Conservation (phyloP, 1,140 invertebrate species). For the Aphis gossypii region DNA sequence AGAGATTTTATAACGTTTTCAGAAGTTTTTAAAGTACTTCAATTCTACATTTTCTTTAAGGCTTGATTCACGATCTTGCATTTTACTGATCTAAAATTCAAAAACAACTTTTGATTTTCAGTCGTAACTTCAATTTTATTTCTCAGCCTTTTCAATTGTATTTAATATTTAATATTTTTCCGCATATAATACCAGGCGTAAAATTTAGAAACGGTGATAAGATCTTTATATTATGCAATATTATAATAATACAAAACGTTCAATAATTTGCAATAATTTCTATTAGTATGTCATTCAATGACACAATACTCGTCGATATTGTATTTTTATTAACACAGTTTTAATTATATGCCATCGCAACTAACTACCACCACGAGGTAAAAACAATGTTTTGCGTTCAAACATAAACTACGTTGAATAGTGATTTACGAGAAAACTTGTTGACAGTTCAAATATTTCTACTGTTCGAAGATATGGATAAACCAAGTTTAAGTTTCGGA, state of each 20-base stretch:
- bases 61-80: background rate
- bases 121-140: no score
- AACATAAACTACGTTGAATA: background rate
- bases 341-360: background rate
- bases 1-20: background rate
- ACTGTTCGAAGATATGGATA: background rate
- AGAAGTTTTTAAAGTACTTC: background rate
- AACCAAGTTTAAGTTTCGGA: background rate
- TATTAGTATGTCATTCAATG: background rate
- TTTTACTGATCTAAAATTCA: background rate
- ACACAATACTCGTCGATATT: background rate
- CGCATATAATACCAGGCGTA: background rate
- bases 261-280: background rate
- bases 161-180: background rate
- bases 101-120: no score
- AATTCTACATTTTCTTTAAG: background rate
- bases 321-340: background rate
- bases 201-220: no score
- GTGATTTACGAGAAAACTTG: conserved; percentile 32
- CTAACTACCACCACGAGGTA: no score
- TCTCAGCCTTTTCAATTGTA: background rate
- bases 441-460: conserved; percentile 7
- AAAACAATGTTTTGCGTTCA: background rate
- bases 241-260: background rate
- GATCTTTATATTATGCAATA: background rate